Percentiles rank a stretch among this genome's conserved stretches.
Evolutionary conservation across 2,113 vertebrate genomes (phyloP).

Genomic region (Ceuthmochares aereus): DNA sequence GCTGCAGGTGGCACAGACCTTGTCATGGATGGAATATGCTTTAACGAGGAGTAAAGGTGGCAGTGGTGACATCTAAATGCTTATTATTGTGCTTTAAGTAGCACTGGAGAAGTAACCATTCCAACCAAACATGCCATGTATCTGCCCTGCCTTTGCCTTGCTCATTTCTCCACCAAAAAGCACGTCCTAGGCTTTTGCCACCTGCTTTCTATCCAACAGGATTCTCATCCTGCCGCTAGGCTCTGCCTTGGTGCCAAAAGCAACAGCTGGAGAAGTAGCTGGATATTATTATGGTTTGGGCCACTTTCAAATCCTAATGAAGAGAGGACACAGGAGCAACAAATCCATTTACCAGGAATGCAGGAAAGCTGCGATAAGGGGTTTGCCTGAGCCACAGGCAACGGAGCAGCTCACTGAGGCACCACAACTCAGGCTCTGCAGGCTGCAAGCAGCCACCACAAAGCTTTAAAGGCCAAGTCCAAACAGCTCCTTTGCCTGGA

Average conservation of each 20-base stretch:
- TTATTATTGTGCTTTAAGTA: not conserved
- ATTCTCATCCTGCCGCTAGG: not conserved
- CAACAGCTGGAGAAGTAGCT: not conserved
- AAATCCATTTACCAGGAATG: not conserved
- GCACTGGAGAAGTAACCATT: not conserved
- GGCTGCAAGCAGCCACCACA: not conserved
- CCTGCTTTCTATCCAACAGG: not conserved
- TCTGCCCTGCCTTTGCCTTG: not conserved
- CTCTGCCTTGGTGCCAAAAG: not conserved
- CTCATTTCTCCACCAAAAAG: not conserved
- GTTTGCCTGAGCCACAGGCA: not conserved
- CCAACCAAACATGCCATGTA: not conserved
- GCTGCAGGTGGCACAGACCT: not conserved
- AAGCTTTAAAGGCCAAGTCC: not conserved
- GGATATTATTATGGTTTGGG: not conserved
- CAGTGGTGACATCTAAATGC: too few relatives aligned
- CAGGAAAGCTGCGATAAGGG: not conserved
- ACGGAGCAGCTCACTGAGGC: not conserved
- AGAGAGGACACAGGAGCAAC: not conserved
- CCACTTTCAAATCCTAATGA: not conserved
- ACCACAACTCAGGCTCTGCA: not conserved
- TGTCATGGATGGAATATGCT: not conserved
- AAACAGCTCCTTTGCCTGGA: not conserved
- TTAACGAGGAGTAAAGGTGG: not conserved
- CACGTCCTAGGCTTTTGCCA: not conserved